A percentile compares a stretch with the other conserved stretches of the same genome.
Conservation (phyloP, 2,888 invertebrate species). For the Athetis lepigone region DNA sequence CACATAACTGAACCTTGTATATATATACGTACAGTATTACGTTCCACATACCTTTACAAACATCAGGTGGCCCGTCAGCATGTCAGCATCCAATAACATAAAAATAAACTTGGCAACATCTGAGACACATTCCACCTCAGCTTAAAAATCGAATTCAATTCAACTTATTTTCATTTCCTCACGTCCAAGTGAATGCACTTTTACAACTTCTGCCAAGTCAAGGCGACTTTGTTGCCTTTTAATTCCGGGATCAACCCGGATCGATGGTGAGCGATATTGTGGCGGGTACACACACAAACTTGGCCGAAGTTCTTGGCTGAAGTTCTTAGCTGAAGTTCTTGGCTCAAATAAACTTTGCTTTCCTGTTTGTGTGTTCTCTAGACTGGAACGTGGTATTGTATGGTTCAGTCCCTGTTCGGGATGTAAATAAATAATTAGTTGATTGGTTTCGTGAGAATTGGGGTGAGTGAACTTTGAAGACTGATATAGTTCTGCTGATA, state of each 20-base stretch:
- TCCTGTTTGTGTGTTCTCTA: constrained; percentile 50
- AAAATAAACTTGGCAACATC: constrained; percentile 38
- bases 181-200: constrained; percentile 41
- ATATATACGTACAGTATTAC: not conserved
- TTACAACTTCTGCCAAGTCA: constrained; percentile 42
- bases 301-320: constrained; percentile 25
- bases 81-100: too few species aligned
- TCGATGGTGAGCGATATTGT: constrained; percentile 48
- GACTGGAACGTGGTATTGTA: constrained; percentile 34
- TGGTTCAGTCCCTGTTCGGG: constrained; percentile 7
- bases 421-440: constrained; percentile 28
- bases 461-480: too few species aligned
- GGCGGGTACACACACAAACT: constrained; percentile 42
- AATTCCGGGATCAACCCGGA: constrained; percentile 48
- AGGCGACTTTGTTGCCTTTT: constrained; percentile 54
- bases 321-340: constrained; percentile 14
- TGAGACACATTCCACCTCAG: not conserved
- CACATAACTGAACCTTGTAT: too few species aligned
- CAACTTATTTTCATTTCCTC: constrained; percentile 27
- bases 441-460: constrained; percentile 7
- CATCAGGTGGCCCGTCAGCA: too few species aligned
- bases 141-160: constrained; percentile 41
- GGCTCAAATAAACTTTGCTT: constrained; percentile 49
- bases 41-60: not conserved
- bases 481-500: not conserved